Evolutionary conservation across 2,113 vertebrate genomes (phyloP).

Genomic region (Pteropus alecto): DNA sequence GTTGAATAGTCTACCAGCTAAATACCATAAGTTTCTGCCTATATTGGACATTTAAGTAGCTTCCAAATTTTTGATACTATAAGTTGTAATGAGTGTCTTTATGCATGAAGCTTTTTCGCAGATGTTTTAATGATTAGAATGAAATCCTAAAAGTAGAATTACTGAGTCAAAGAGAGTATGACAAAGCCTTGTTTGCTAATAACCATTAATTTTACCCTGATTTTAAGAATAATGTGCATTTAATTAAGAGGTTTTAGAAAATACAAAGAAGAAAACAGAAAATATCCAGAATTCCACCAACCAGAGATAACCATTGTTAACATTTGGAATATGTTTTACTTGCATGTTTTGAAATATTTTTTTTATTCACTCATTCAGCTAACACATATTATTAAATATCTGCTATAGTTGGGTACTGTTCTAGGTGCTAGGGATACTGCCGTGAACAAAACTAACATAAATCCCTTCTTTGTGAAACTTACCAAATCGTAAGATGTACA

Average conservation of each 20-base stretch:
- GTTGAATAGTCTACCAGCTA: background rate
- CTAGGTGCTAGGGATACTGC: background rate
- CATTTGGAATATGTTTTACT: background rate
- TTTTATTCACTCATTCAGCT: background rate
- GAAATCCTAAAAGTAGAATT: background rate
- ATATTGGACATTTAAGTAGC: background rate
- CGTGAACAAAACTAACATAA: background rate
- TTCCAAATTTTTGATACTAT: background rate
- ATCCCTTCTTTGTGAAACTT: background rate
- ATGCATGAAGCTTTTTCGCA: background rate
- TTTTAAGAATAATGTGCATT: background rate
- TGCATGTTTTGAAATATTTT: background rate
- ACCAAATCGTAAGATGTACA: background rate
- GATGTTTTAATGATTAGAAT: background rate
- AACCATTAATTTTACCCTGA: background rate
- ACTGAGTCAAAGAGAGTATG: background rate
- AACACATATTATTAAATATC: background rate
- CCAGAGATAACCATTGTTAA: background rate
- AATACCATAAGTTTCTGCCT: background rate
- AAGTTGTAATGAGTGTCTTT: background rate
- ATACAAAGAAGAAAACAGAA: background rate
- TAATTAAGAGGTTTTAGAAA: background rate
- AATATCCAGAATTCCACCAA: background rate
- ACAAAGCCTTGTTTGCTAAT: background rate
- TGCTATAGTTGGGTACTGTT: background rate